Conservation (phyloP, 2,888 invertebrate species). For the Galerucella pusilla region DNA sequence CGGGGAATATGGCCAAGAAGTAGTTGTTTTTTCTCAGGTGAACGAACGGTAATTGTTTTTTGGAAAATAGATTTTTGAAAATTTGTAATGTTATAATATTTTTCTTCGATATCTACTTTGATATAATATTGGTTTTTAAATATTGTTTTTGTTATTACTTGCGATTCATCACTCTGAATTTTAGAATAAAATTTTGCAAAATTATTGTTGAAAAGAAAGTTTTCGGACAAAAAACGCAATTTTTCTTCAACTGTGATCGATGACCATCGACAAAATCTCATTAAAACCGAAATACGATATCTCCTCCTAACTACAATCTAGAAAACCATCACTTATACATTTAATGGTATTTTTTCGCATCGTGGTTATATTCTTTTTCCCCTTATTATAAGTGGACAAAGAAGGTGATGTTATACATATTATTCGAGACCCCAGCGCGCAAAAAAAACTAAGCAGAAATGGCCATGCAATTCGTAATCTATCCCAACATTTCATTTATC, state of each 20-base stretch:
- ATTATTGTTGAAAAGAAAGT: not conserved
- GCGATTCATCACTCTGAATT: no score
- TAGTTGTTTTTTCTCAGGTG: no score
- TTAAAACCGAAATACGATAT: constrained; percentile 57
- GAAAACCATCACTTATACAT: constrained; percentile 58
- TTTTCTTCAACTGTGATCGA: constrained; percentile 1
- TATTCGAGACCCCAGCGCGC: constrained; percentile 58
- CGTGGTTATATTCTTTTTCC: constrained; percentile 46
- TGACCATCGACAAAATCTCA: constrained; percentile 52
- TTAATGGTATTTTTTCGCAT: constrained; percentile 57
- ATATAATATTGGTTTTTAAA: no score
- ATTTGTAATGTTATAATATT: no score
- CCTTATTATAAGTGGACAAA: constrained; percentile 58
- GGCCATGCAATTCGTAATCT: constrained; percentile 62
- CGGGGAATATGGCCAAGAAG: no score
- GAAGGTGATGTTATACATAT: constrained; percentile 57
- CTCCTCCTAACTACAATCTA: constrained; percentile 56
- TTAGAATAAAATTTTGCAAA: no score
- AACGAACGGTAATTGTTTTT: no score
- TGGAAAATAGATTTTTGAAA: no score
- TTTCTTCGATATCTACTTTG: no score
- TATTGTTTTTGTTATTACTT: no score
- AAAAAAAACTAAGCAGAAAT: constrained; percentile 63
- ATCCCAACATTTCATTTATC: constrained; percentile 64
- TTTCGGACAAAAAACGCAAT: not conserved